Evolutionary conservation across 2,113 vertebrate genomes (phyloP).

Genomic region (Antennarius striatus): DNA sequence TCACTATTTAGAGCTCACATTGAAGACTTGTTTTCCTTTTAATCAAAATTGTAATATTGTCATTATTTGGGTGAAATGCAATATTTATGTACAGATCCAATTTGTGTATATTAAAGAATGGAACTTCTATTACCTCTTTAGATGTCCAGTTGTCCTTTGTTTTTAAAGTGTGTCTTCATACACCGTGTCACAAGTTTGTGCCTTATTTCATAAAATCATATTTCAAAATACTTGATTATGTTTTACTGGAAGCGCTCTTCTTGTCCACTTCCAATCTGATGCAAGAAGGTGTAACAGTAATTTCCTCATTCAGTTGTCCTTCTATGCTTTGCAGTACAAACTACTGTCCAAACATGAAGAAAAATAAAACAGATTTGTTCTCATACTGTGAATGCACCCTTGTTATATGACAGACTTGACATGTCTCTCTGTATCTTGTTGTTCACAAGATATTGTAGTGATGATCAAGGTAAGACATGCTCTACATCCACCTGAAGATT

Average conservation of each 20-base stretch:
- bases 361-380: not conserved
- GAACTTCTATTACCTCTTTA: slow-evolving; percentile 57
- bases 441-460: not conserved
- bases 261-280: slow-evolving; percentile 23
- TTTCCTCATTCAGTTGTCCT: not conserved
- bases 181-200: not conserved
- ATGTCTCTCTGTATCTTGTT: not conserved
- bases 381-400: too few species aligned
- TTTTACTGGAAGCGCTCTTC: not conserved
- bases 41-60: slow-evolving; percentile 50
- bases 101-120: slow-evolving; percentile 78
- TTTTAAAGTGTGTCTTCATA: too few species aligned
- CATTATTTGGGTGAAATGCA: slow-evolving; percentile 72
- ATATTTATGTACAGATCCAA: slow-evolving; percentile 79
- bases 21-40: slow-evolving; percentile 34
- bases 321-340: not conserved
- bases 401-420: too few species aligned
- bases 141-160: not conserved
- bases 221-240: not conserved
- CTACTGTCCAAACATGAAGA: not conserved
- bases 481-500: not conserved
- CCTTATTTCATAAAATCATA: not conserved
- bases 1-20: slow-evolving; percentile 45
- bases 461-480: not conserved
- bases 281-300: slow-evolving; percentile 23